A percentile compares a stretch with the other conserved stretches of the same genome.
phyloP scores from a whole-genome alignment of 2,797 vertebrate genomes.

The Lithobates pipiens region DNA sequence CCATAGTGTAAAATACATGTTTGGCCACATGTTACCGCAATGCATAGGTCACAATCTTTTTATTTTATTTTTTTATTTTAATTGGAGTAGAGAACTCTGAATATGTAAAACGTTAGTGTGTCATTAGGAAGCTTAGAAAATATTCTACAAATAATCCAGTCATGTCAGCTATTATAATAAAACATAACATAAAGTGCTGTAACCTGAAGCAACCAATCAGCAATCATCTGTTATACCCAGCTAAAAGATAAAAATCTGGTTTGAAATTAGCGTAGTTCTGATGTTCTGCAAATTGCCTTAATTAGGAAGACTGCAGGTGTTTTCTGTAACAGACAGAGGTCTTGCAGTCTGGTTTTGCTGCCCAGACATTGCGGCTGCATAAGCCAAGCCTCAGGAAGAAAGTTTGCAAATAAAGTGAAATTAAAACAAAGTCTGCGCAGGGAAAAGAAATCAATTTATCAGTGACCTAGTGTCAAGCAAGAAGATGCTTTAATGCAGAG shows the following conservation, averaged over 20 bases:
- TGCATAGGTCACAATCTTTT: no score
- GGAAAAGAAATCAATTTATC: slow-evolving; percentile 56
- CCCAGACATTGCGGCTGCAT: not conserved
- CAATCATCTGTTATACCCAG: no score
- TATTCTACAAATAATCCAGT: no score
- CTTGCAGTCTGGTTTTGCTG: not conserved
- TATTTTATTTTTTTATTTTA: no score
- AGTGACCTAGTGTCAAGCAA: slow-evolving; percentile 41
- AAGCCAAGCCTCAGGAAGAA: slow-evolving; percentile 9
- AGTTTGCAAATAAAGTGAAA: slow-evolving; percentile 54
- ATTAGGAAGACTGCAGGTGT: not conserved
- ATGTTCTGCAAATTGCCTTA: not conserved
- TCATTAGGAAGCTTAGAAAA: no score
- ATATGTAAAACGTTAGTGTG: no score
- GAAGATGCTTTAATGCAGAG: slow-evolving; percentile 51
- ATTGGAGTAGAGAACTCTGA: no score
- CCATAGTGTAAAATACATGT: no score
- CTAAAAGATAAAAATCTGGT: not conserved
- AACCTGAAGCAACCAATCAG: no score
- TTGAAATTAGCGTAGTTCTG: not conserved
- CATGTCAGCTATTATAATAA: no score
- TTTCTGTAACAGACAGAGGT: not conserved
- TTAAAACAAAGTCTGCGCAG: slow-evolving; percentile 28
- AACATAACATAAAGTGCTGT: no score
- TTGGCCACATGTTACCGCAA: no score